Evolutionary conservation across 2,888 invertebrate genomes (phyloP), one percentile per base, ranked within the genome.

Genomic region (Vandiemenella viatica): DNA sequence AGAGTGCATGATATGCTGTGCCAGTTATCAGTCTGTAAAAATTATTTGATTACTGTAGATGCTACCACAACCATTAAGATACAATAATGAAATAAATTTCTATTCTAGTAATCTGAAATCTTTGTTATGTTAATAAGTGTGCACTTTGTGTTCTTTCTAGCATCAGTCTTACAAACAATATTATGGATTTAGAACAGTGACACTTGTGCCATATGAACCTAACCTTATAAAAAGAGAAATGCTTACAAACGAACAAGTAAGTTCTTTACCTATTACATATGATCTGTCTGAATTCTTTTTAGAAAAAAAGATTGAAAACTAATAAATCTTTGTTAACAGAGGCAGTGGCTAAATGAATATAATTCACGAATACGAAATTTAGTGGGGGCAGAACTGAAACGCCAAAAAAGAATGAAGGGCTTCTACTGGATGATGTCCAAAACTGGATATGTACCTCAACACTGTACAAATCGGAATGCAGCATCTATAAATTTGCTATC

Each of bases 401-500:
- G 69, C 32, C 79, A 79, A 61, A 77, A 77, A 1, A 74, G 79
- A 56, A 79, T 77, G 65, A 75, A 76, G 52, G 86, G 80, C 1
- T 83, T 80, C 63, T 76, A 80, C 59, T 90, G 89, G 89, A 80
- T 89, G 80, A 79, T 83, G 77, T 79, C 79, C 58, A 84, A 85
- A 64, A 89, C 88, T 8, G 68, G 75, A 51, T 75, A 75, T 60
- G 72, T 87, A 67, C 75, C 77, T 45, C 76, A 76, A 59, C 66
- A 68, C 57, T 66, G 65, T 22, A 53, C 59, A 18, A 51, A 15
- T 20, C n/a, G 26, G 4, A n/a, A 7, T 17, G 7, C n/a, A n/a
- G n/a, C n/a, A n/a, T n/a, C n/a, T n/a, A n/a, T n/a, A n/a, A n/a
- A n/a, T n/a, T n/a, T n/a, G n/a, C n/a, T n/a, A n/a, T n/a, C n/a